Evolutionary conservation across 2,888 invertebrate species (phyloP).

Genomic region (Gonocerus acuteangulatus): DNA sequence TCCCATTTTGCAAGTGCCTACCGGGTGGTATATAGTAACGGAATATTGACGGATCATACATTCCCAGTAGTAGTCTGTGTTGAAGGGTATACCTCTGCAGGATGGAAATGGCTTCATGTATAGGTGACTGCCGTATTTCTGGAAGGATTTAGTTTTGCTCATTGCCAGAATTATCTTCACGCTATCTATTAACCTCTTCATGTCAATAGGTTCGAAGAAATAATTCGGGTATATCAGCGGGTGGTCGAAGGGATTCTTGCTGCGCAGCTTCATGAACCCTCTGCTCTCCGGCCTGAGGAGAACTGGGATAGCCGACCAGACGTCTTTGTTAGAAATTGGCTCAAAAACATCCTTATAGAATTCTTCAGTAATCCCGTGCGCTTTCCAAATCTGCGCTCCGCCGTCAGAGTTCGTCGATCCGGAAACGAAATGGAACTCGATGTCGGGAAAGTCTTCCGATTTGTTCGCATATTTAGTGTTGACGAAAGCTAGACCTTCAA

Average conservation of each 20-base stretch:
- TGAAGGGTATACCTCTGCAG: constrained; percentile 59
- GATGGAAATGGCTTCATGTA: constrained; percentile 68
- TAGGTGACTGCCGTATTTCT: constrained; percentile 61
- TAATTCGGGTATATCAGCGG: constrained; percentile 91
- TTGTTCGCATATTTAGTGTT: constrained; percentile 77
- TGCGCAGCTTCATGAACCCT: constrained; percentile 72
- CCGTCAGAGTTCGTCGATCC: constrained; percentile 82
- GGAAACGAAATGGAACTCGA: constrained; percentile 82
- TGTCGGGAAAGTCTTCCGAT: constrained; percentile 76
- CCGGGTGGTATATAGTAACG: constrained; percentile 77
- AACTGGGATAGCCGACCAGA: constrained; percentile 77
- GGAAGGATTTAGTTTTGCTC: constrained; percentile 69
- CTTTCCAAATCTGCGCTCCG: constrained; percentile 69
- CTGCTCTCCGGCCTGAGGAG: constrained; percentile 69
- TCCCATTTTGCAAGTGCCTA: constrained; percentile 84
- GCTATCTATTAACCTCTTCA: constrained; percentile 72
- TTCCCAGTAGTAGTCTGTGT: constrained; percentile 74
- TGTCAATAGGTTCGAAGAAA: constrained; percentile 69
- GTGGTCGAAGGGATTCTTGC: constrained; percentile 75
- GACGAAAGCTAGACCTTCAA: constrained; percentile 63
- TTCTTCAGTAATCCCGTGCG: constrained; percentile 64
- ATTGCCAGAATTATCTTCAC: constrained; percentile 74
- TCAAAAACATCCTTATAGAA: constrained; percentile 69
- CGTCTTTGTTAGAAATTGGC: constrained; percentile 66
- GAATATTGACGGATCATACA: constrained; percentile 79